Conservation (phyloP, 2,797 vertebrate genomes). For the Basileuterus tristriatus region DNA sequence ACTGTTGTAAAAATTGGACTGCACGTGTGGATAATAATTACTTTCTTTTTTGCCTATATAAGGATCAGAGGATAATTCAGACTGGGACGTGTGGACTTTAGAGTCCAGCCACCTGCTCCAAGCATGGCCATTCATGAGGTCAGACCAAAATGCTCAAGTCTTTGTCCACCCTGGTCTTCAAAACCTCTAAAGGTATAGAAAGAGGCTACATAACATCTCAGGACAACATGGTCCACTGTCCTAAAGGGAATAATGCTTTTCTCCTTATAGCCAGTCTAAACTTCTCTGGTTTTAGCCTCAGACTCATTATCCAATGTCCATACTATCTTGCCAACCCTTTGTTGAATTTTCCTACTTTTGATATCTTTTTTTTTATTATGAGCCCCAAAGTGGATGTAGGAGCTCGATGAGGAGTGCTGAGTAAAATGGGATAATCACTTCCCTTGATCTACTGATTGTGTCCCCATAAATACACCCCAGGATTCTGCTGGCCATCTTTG, state of each 20-base stretch:
- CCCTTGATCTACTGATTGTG: background rate
- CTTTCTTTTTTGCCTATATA: background rate
- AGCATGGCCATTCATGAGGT: background rate
- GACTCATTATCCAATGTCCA: accelerated
- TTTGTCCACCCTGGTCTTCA: background rate
- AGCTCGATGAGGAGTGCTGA: background rate
- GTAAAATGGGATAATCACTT: background rate
- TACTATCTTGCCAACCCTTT: background rate
- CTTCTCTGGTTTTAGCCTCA: background rate
- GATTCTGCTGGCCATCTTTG: background rate
- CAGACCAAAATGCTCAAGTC: background rate
- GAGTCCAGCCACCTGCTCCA: background rate
- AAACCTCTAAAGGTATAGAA: background rate
- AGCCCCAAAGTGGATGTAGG: too few relatives aligned
- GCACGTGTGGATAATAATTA: accelerated
- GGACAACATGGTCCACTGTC: background rate
- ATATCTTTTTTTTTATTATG: background rate
- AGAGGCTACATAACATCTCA: background rate
- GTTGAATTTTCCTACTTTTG: background rate
- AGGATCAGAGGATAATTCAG: background rate
- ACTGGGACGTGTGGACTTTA: background rate
- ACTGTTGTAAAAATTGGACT: background rate
- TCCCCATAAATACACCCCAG: background rate
- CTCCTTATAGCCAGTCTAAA: background rate
- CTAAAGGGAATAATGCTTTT: accelerated